Conservation (phyloP, 2,113 vertebrate species). For the Carassius carassius region DNA sequence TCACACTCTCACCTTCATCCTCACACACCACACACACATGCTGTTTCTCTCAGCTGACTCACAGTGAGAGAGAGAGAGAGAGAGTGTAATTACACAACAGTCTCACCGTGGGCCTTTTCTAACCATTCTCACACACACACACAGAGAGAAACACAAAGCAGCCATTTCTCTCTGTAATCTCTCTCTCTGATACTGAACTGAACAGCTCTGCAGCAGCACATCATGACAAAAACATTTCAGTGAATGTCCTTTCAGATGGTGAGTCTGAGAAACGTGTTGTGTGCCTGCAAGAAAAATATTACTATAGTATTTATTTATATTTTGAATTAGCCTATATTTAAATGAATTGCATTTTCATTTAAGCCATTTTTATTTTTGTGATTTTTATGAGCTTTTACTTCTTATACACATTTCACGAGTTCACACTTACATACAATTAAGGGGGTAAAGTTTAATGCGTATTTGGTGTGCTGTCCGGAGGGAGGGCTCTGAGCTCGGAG, state of each 20-base stretch:
- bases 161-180: background rate
- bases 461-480: too few species aligned
- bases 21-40: background rate
- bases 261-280: background rate
- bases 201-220: background rate
- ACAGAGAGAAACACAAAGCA: background rate
- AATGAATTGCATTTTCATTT: too few species aligned
- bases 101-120: background rate
- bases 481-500: too few species aligned
- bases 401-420: too few species aligned
- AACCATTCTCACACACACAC: background rate
- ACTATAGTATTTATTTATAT: background rate
- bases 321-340: background rate
- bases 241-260: background rate
- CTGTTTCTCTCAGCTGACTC: background rate
- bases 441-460: too few species aligned
- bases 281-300: background rate
- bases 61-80: background rate
- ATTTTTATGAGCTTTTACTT: too few species aligned
- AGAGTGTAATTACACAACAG: background rate
- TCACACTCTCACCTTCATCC: constrained; percentile 1
- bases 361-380: too few species aligned
- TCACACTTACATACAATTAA: too few species aligned
- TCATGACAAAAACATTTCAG: background rate
- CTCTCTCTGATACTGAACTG: background rate